A percentile compares a stretch with the other conserved stretches of the same genome.
Evolutionary conservation across 2,888 invertebrate species (phyloP).

Genomic region (Hydriomena furcata): DNA sequence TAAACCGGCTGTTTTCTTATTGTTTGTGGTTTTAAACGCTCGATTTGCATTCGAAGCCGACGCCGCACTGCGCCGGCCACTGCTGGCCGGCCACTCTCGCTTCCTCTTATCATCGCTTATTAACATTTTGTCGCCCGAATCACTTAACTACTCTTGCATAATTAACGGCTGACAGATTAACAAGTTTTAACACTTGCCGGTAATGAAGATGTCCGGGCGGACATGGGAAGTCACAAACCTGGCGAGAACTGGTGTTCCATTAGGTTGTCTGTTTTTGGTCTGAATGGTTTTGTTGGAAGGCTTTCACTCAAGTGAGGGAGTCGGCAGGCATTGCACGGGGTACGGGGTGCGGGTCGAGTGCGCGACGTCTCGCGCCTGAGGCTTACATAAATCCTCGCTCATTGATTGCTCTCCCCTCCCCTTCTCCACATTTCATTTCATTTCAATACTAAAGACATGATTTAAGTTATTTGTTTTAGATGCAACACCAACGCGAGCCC

Average conservation of each 20-base stretch:
- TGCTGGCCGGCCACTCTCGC: conserved; percentile 13
- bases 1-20: conserved; percentile 3
- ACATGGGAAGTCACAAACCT: conserved; percentile 18
- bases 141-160: conserved; percentile 76
- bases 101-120: conserved; percentile 67
- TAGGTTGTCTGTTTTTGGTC: conserved; percentile 1
- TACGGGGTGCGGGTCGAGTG: conserved; percentile 37
- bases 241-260: background rate
- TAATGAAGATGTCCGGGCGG: conserved; percentile 78
- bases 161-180: conserved; percentile 78
- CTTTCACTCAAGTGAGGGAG: conserved; percentile 8
- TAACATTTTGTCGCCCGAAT: conserved; percentile 81
- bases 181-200: conserved; percentile 79
- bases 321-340: conserved; percentile 5
- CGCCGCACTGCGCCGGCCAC: conserved; percentile 21
- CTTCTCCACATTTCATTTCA: conserved; percentile 49
- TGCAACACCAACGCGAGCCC: conserved; percentile 61
- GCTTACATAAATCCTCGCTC: conserved; percentile 62
- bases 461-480: conserved; percentile 75
- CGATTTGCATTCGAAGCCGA: conserved; percentile 68
- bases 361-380: conserved; percentile 42
- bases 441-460: conserved; percentile 59
- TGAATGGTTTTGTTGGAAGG: background rate
- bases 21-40: conserved; percentile 30
- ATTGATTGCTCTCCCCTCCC: conserved; percentile 65